Conservation (phyloP, 2,888 invertebrate species). For the Parnassius smintheus region DNA sequence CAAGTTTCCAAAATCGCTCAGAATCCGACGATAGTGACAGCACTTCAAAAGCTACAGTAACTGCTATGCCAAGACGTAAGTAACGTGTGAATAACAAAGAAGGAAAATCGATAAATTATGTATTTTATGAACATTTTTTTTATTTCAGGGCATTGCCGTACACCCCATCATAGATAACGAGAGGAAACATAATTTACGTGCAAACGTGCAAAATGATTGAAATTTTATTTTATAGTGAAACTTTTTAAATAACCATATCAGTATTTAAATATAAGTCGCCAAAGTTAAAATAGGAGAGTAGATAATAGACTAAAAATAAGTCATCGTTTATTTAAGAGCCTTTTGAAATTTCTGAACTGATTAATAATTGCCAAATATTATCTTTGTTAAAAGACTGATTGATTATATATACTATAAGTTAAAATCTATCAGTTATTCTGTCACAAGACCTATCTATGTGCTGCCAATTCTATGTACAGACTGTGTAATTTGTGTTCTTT, state of each 20-base stretch:
- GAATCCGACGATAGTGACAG: conserved; percentile 79
- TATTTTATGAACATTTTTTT: neutral
- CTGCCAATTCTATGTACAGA: neutral
- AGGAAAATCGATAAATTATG: neutral
- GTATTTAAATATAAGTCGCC: conserved; percentile 21
- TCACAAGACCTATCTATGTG: conserved; percentile 3
- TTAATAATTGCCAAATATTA: conserved; percentile 15
- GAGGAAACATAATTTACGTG: conserved; percentile 32
- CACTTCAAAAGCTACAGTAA: conserved; percentile 71
- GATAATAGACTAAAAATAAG: conserved; percentile 9
- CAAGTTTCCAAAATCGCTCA: conserved; percentile 73
- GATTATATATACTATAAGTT: conserved; percentile 41
- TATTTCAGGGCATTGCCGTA: conserved; percentile 71
- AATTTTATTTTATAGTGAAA: conserved; percentile 28
- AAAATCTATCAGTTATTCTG: conserved; percentile 1
- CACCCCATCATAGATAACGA: conserved; percentile 73
- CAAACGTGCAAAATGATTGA: conserved; percentile 14
- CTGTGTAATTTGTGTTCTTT: no score
- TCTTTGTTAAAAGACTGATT: conserved; percentile 69
- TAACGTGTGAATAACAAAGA: conserved; percentile 25
- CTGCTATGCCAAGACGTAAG: conserved; percentile 69
- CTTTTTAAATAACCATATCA: conserved; percentile 34
- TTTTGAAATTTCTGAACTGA: conserved; percentile 28
- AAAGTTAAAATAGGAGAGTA: conserved; percentile 9
- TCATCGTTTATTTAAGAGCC: conserved; percentile 10